Evolutionary conservation across 2,113 vertebrate species (phyloP).

Genomic region (Meleagris gallopavo): DNA sequence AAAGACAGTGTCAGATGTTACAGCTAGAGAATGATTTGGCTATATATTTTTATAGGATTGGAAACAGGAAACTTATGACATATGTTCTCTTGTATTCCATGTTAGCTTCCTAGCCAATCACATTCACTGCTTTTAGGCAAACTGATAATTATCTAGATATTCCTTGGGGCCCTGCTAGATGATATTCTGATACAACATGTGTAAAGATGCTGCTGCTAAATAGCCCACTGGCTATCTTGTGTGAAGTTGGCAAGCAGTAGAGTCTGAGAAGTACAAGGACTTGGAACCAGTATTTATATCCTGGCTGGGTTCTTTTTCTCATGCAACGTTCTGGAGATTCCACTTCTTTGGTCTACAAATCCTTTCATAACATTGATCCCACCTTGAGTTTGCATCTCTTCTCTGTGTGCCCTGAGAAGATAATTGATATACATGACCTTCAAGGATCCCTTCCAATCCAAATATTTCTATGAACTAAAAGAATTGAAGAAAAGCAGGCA

Average conservation of each 20-base stretch:
- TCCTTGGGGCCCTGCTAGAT: background rate
- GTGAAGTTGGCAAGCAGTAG: background rate
- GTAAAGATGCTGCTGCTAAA: background rate
- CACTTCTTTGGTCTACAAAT: background rate
- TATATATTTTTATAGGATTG: background rate
- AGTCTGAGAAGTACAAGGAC: background rate
- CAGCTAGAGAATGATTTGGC: background rate
- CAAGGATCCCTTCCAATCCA: background rate
- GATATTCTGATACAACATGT: background rate
- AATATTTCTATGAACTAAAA: background rate
- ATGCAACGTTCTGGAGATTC: background rate
- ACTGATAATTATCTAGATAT: background rate
- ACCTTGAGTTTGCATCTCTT: background rate
- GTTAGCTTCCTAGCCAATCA: background rate
- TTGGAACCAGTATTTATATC: background rate
- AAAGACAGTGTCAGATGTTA: background rate
- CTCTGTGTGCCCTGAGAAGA: background rate
- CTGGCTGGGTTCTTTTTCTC: background rate
- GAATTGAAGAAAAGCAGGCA: background rate
- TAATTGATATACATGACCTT: background rate
- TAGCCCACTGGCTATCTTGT: background rate
- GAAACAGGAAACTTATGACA: fast-evolving
- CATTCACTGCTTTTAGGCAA: background rate
- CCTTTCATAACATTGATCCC: background rate
- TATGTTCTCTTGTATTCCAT: background rate